Conservation (phyloP, 2,113 vertebrate species). For the Melozone crissalis region DNA sequence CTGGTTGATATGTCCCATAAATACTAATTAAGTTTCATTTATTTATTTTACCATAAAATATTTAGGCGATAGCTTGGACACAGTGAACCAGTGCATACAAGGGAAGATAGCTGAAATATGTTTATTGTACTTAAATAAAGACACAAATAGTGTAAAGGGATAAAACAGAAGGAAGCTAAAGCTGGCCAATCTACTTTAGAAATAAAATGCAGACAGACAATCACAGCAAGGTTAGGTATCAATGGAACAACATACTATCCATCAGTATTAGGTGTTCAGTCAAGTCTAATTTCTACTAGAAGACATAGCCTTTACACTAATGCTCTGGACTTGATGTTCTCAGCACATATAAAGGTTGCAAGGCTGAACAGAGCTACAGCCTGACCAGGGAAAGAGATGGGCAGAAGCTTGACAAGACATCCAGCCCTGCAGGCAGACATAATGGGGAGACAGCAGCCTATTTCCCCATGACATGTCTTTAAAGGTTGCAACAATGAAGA, state of each 20-base stretch:
- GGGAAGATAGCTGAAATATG: not conserved
- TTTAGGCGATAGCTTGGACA: not conserved
- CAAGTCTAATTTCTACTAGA: not conserved
- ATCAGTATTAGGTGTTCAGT: not conserved
- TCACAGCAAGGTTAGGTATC: not conserved
- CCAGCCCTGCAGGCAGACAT: not conserved
- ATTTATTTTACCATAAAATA: not conserved
- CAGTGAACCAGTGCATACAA: not conserved
- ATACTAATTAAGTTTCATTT: not conserved
- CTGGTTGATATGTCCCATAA: not conserved
- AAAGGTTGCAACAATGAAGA: not conserved
- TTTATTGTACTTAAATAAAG: not conserved
- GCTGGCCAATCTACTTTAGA: not conserved
- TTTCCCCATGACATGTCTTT: not conserved
- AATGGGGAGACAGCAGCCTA: rapidly evolving
- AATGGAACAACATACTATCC: not conserved
- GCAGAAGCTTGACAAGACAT: not conserved
- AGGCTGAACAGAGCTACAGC: not conserved
- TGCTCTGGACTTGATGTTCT: not conserved
- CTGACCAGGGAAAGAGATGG: not conserved
- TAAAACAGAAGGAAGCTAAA: not conserved
- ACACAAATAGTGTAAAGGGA: not conserved
- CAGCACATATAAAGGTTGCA: not conserved
- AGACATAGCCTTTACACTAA: not conserved
- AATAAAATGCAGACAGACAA: not conserved